Evolutionary conservation across 2,888 invertebrate species (phyloP).

Genomic region (Papilio protenor): DNA sequence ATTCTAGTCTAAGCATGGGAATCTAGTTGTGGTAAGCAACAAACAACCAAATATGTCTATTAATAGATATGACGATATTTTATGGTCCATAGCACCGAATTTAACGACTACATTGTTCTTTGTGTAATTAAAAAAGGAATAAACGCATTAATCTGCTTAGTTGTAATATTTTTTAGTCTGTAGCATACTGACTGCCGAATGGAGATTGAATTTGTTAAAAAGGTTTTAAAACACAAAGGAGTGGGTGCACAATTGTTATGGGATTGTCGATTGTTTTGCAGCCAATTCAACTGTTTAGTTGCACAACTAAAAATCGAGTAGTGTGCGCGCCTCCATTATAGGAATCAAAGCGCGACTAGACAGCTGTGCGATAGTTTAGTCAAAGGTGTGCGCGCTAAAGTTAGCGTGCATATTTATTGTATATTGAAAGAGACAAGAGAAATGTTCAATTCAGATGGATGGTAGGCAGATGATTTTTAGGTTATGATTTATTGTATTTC

Average conservation of each 20-base stretch:
- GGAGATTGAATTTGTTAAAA: background rate
- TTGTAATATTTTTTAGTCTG: background rate
- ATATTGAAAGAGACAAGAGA: background rate
- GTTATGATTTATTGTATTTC: background rate
- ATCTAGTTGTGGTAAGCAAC: background rate
- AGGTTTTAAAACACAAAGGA: no score
- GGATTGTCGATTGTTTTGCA: no score
- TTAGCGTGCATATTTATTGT: no score
- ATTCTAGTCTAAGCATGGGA: no score
- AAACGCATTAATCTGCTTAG: background rate
- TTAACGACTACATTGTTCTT: conserved; percentile 31
- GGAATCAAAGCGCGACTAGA: no score
- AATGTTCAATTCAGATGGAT: background rate
- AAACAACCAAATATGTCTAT: background rate
- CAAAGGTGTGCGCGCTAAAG: no score
- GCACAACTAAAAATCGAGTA: no score
- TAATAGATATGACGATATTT: conserved; percentile 6
- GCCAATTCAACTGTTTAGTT: no score
- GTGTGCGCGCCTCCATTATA: no score
- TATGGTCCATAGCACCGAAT: conserved; percentile 12
- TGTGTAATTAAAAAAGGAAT: conserved; percentile 20
- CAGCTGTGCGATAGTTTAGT: no score
- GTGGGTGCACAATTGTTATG: no score
- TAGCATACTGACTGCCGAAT: background rate
- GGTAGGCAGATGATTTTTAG: background rate